Base-by-base conservation (phyloP, 2,797 vertebrate species). In the Miichthys miiuy region DNA sequence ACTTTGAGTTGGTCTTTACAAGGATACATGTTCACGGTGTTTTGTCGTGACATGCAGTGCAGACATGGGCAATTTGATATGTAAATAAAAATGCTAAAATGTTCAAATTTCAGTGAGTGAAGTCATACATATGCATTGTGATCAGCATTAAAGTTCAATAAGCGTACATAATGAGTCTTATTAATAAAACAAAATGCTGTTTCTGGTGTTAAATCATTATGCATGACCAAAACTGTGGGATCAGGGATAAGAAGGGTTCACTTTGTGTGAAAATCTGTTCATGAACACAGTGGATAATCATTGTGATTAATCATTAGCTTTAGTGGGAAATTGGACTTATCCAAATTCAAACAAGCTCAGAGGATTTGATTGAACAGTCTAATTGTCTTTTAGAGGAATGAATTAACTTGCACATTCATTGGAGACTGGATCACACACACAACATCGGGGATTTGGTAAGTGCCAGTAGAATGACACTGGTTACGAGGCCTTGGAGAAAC, bases 341-440 rank as follows among this genome's bases (percentile, higher is more conserved):
- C 70, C 70, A 67, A 78, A 85, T 75, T 76, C 68, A 85, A 80
- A 83, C 54, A 42, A 50, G 58, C 83, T 87, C 77, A 68, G 16
- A 80, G 79, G 79, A 78, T 85, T 84, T 77, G 68, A 88, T 60
- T 87, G 83, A 89, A 80, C 68, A 69, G 67, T 68, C 82, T 92
- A 92, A 88, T 90, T 89, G 89, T 88, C 82, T 87, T 89, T 88
- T 72, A 83, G 72, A 71, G 80, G 73, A 85, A 77, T 80, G 82
- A 82, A 86, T 88, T 88, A 86, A 72, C 60, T 60, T 38, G 4
- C 55, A 64, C 11, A 2, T 69, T 78, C 74, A 44, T 13, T 10
- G 70, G 87, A 79, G 90, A 82, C 48, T 27, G 66, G 74, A 88
- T 89, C 82, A 89, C 60, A 88, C 76, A 66, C 65, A 27, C 66